Base-by-base conservation (phyloP, 1,140 invertebrate genomes). In the Zaprionus ghesquierei region DNA sequence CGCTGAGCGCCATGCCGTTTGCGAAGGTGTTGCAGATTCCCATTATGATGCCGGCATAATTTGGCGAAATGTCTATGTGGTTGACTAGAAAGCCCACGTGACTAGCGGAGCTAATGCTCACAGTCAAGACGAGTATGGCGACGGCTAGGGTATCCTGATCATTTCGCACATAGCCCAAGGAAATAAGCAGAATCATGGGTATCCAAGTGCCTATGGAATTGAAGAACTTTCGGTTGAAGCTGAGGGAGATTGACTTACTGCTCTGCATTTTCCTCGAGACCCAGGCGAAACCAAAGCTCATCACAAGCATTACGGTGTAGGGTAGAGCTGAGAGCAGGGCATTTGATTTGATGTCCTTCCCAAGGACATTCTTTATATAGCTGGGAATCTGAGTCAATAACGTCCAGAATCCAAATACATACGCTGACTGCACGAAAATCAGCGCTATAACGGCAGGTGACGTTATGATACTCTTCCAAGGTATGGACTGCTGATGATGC, bases 331-430 rank as follows among this genome's bases (percentile, higher is more conserved):
- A 95, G 27, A 95, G 86, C 29, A 94, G 76, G 12, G 96, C 96
- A 89, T 95, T 95, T 1, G 94, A 87, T 91, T 95, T 94, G 5
- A 98, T 95, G 65, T 98, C 93, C 70, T 96, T 96, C 41, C 94
- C 92, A 1, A 99, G 93, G 0, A 98, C 95, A 60, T 94, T 94
- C 18, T 95, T 95, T 94, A 99, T 95, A 86, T 98, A 99, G 0
- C 94, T 96, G 0, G 98, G 98, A 81, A 99, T 95, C 92, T 98
- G 95, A 0, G 97, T 98, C 29, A 99, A 93, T 38, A 99, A 93
- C 2, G 96, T 98, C 93, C 97, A 98, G 90, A 97, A 98, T 0
- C 97, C 97, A 97, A 97, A 99, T 85, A 97, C 97, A 84, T 98
- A 96, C 0, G 96, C 95, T 82, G 96, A 96, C 85, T 98, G 97